phyloP scores from a whole-genome alignment of 30 jellyfish, hydroid and myxozoan genomes.

The Euphysa ruthae region DNA sequence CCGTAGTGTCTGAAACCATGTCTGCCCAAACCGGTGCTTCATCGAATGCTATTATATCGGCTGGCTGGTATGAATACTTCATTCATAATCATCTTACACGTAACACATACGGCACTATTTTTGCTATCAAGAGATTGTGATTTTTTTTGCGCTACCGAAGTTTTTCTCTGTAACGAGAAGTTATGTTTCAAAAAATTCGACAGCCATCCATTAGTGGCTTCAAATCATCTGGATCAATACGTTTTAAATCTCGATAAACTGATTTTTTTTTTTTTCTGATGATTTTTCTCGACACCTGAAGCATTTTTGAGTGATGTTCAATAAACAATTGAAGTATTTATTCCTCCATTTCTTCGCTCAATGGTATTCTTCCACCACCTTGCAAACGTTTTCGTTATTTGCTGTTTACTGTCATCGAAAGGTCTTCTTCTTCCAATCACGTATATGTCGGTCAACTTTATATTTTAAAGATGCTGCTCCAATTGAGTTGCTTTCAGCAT shows the following conservation, averaged over 20 bases:
- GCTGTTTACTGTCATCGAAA: background rate
- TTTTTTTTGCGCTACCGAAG: conserved; percentile 16
- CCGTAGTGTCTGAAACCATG: too few species aligned
- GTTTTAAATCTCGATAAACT: too few species aligned
- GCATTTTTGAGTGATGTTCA: conserved; percentile 2
- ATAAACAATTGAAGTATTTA: background rate
- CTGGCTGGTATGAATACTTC: too few species aligned
- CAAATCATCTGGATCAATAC: too few species aligned
- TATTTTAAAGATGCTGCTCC: conserved; percentile 6
- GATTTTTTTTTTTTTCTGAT: conserved; percentile 8
- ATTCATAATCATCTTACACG: conserved; percentile 7
- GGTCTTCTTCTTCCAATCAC: conserved; percentile 14
- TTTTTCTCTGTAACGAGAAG: background rate
- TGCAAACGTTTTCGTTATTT: conserved; percentile 7
- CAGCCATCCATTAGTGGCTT: conserved; percentile 20
- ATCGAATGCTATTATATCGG: too few species aligned
- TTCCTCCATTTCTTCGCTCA: background rate
- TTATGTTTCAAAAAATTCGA: conserved; percentile 6
- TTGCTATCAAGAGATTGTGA: conserved; percentile 6
- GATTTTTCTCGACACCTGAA: conserved; percentile 6
- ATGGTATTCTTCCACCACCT: conserved; percentile 19
- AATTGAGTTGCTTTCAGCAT: conserved; percentile 5
- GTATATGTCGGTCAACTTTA: conserved; percentile 11
- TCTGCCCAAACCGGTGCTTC: too few species aligned
- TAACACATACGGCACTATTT: conserved; percentile 3